Base-by-base conservation (phyloP, 1,140 invertebrate species). In the Vollenhovia emeryi region DNA sequence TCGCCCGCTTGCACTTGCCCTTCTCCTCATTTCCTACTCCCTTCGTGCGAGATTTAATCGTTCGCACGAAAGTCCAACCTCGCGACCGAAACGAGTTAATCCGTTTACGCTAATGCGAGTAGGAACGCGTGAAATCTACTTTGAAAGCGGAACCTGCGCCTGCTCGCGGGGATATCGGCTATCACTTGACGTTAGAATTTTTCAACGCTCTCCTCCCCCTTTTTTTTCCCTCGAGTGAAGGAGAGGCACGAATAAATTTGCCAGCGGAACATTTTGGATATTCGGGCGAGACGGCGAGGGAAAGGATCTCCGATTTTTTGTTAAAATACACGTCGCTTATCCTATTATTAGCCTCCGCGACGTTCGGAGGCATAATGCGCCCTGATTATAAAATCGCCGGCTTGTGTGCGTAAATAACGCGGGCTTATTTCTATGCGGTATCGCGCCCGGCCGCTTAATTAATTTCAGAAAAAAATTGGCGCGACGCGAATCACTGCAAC, bases 61-160 rank as follows among this genome's bases (percentile, higher is more conserved):
- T 55, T 52, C 68, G 33, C 74, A 43, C 59, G 57, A 88, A 87
- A 87, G 52, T 60, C 68, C 74, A 84, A 73, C 36, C 84, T 75
- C 75, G 60, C 50, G 62, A 36, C 69, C 71, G 83, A 82, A 76
- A 86, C 60, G 86, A 88, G 74, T 82, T 89, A 86, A 89, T 89
- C 83, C 86, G 75, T 88, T 89, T 82, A 71, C 80, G 79, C 86
- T 88, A 89, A 88, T 78, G 60, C 75, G 69, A 73, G 66, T 52
- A 75, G 55, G 68, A 84, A 88, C 86, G 83, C 87, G 75, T 89
- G 62, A 88, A 89, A 89, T 88, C 87, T 60, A 57, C 78, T 82
- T 68, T 71, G 66, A 57, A n/a, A 82, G 13, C 66, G 27, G 36
- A 59, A 71, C 50, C 27, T 36, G 18, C 40, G 27, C 43, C n/a